These are phyloP conservation scores for Aulostomus chinensis DNA, from an alignment of 2,797 vertebrate genomes.

Conservation along the genomic window DNA sequence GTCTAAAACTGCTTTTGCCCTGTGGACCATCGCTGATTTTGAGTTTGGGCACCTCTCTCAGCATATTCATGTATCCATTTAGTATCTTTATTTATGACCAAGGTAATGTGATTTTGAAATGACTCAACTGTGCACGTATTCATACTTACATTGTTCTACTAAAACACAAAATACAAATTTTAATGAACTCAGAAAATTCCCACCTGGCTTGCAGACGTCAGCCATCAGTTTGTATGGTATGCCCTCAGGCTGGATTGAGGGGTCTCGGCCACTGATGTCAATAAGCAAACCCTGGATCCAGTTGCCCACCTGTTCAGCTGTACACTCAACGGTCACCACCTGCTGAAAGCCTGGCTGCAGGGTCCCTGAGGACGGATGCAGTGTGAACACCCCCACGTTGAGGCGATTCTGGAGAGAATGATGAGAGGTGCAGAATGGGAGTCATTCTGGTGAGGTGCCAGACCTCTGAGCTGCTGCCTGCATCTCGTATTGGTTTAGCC, in stretches of 20 bases:
- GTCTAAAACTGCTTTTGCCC: too few relatives aligned
- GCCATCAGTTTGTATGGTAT: conserved; percentile 83
- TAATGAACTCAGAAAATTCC: too few relatives aligned
- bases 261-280: conserved; percentile 85
- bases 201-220: conserved; percentile 89
- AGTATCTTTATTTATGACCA: too few relatives aligned
- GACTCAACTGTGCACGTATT: too few relatives aligned
- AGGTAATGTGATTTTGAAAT: too few relatives aligned
- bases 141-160: too few relatives aligned
- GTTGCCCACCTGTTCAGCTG: conserved; percentile 81
- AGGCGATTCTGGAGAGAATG: conserved; percentile 72
- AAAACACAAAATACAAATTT: background rate
- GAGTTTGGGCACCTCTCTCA: too few relatives aligned
- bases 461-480: background rate
- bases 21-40: too few relatives aligned
- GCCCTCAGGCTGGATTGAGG: conserved; percentile 79
- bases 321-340: conserved; percentile 84
- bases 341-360: conserved; percentile 78
- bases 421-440: background rate
- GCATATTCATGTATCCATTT: too few relatives aligned
- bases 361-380: conserved; percentile 82
- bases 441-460: too few relatives aligned
- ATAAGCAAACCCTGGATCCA: conserved; percentile 83
- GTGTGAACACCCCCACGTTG: conserved; percentile 82
- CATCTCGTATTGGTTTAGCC: background rate